phyloP scores from a whole-genome alignment of 30 jellyfish, hydroid and myxozoan genomes.

The Catostylus mosaicus region DNA sequence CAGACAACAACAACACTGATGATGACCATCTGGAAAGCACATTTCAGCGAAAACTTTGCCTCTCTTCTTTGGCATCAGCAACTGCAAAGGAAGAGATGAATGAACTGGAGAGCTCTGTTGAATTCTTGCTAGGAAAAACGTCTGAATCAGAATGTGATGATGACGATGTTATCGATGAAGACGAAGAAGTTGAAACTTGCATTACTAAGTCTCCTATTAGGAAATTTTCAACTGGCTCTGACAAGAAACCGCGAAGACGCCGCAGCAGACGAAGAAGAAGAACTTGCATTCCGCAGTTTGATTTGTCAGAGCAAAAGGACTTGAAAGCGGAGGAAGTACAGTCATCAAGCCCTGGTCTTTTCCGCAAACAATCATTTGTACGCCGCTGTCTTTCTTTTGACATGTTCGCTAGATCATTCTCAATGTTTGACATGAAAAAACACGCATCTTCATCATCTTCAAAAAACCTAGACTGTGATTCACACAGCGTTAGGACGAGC shows the following conservation, averaged over 20 bases:
- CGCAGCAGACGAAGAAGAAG: constrained; percentile 58
- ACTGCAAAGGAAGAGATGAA: constrained; percentile 27
- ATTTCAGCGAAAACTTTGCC: constrained; percentile 36
- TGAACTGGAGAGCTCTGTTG: constrained; percentile 94
- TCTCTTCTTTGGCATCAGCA: constrained; percentile 58
- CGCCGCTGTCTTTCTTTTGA: constrained; percentile 75
- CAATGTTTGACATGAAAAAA: constrained; percentile 62
- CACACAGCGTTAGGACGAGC: constrained; percentile 52
- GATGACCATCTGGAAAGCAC: constrained; percentile 60
- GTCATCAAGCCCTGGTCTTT: constrained; percentile 34
- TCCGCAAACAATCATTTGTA: constrained; percentile 9
- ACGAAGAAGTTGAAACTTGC: constrained; percentile 27
- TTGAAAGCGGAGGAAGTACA: constrained; percentile 16
- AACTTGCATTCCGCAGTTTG: constrained; percentile 62
- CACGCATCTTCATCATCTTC: constrained; percentile 38
- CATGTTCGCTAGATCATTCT: constrained; percentile 36
- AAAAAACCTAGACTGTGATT: constrained; percentile 41
- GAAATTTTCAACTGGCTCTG: constrained; percentile 45
- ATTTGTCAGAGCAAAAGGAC: constrained; percentile 17
- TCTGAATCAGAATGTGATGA: constrained; percentile 71
- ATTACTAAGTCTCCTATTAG: constrained; percentile 26
- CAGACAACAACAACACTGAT: constrained; percentile 65
- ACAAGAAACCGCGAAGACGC: constrained; percentile 29
- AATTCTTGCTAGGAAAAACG: constrained; percentile 57
- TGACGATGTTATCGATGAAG: constrained; percentile 61